Percentiles rank a stretch among this genome's conserved stretches.
Evolutionary conservation across 2,888 invertebrate genomes (phyloP).

Genomic region (Amphimallon solstitiale): DNA sequence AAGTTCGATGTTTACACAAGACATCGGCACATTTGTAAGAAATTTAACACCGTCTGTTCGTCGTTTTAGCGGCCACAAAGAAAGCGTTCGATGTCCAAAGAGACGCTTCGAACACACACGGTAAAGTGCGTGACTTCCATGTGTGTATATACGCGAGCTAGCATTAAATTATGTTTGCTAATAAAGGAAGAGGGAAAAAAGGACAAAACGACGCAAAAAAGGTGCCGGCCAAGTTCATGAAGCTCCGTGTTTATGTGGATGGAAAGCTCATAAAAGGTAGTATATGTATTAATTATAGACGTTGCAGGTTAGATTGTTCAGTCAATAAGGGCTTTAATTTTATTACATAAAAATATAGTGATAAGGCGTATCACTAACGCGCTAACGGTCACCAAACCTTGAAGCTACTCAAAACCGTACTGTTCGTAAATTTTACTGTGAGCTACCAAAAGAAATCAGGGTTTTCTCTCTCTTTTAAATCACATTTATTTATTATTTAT

Average conservation of each 20-base stretch:
- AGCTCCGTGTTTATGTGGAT: constrained; percentile 9
- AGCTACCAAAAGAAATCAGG: no score
- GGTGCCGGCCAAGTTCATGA: constrained; percentile 2
- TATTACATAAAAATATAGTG: no score
- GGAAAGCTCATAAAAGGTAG: no score
- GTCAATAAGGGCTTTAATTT: no score
- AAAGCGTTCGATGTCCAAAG: neutral
- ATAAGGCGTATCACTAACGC: no score
- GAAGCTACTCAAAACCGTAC: no score
- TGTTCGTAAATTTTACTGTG: no score
- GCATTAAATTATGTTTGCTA: constrained; percentile 27
- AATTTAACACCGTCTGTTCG: constrained; percentile 15
- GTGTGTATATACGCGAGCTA: neutral
- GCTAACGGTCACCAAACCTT: no score
- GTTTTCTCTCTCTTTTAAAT: no score
- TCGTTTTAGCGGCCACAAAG: neutral
- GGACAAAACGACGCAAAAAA: neutral
- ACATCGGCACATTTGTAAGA: constrained; percentile 20
- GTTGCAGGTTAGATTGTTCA: no score
- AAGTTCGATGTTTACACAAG: constrained; percentile 22
- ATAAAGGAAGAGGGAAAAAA: constrained; percentile 13
- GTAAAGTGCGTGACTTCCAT: neutral
- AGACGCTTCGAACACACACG: neutral
- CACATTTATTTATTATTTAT: no score
- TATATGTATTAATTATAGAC: neutral